These are phyloP conservation scores for Lophius piscatorius DNA, from an alignment of 2,113 vertebrate genomes.

Conservation along the genomic window DNA sequence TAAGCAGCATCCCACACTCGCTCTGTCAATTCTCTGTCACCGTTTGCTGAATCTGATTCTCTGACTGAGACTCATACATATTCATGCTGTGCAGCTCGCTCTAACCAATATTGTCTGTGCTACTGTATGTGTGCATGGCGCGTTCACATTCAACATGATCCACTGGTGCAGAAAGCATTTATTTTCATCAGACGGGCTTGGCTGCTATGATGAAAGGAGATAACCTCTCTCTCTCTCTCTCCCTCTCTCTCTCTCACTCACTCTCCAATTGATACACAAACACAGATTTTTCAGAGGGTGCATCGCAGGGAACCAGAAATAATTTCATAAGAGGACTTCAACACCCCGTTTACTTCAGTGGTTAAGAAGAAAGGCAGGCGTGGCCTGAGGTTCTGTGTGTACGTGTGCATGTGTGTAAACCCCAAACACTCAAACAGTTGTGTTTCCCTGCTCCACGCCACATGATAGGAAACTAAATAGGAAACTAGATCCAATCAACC, in stretches of 20 bases:
- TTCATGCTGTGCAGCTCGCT: too few relatives aligned
- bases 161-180: slow-evolving; percentile 16
- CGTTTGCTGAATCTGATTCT: too few relatives aligned
- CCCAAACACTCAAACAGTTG: too few relatives aligned
- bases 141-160: too few relatives aligned
- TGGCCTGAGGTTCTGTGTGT: too few relatives aligned
- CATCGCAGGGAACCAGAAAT: slow-evolving; percentile 55
- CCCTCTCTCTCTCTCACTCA: slow-evolving; percentile 10
- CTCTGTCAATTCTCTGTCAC: too few relatives aligned
- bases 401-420: too few relatives aligned
- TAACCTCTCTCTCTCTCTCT: too few relatives aligned
- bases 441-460: slow-evolving; percentile 14
- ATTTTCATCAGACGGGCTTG: slow-evolving; percentile 28
- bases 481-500: slow-evolving; percentile 43
- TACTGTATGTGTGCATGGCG: too few relatives aligned
- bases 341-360: slow-evolving; percentile 37
- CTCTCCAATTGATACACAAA: slow-evolving; percentile 10
- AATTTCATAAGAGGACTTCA: slow-evolving; percentile 58
- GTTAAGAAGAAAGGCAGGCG: slow-evolving; percentile 24
- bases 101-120: too few relatives aligned
- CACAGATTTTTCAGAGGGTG: slow-evolving; percentile 27
- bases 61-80: slow-evolving; percentile 27
- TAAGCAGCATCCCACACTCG: slow-evolving; percentile 10
- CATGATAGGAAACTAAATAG: too few relatives aligned
- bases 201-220: slow-evolving; percentile 26